Evolutionary conservation across 2,113 vertebrate genomes (phyloP).

Genomic region (Sardina pilchardus): DNA sequence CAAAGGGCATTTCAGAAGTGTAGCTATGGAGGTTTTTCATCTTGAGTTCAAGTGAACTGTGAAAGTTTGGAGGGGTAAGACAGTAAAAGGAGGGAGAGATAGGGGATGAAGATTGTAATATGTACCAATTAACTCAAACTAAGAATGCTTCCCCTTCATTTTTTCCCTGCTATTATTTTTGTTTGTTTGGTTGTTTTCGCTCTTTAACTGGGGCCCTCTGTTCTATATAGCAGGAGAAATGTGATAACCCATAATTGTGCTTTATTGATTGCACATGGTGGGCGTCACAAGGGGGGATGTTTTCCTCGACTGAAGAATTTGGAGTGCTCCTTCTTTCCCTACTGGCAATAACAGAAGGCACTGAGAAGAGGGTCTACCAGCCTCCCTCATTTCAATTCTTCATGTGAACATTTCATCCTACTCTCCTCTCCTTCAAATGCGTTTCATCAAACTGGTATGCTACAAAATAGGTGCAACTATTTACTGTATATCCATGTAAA

Average conservation of each 20-base stretch:
- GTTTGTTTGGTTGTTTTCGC: constrained; percentile 8
- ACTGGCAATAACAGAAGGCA: neutral
- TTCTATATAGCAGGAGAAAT: constrained; percentile 50
- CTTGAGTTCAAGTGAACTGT: neutral
- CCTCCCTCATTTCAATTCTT: neutral
- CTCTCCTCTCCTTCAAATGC: neutral
- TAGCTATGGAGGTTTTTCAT: neutral
- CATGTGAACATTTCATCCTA: neutral
- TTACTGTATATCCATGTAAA: no score
- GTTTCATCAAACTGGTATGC: no score
- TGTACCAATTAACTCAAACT: neutral
- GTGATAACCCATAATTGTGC: constrained; percentile 27
- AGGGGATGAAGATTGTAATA: neutral
- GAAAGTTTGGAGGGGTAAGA: neutral
- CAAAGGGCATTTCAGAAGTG: neutral
- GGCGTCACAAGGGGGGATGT: constrained; percentile 6
- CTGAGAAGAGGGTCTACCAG: neutral
- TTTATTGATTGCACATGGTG: constrained; percentile 25
- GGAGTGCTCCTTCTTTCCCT: neutral
- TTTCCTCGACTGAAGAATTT: neutral
- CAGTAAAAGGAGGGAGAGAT: neutral
- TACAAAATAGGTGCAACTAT: no score
- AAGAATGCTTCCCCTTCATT: neutral
- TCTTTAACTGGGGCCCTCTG: constrained; percentile 34
- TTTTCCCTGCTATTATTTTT: neutral